Conservation (phyloP, 2,113 vertebrate species). For the Bujurquina vittata region DNA sequence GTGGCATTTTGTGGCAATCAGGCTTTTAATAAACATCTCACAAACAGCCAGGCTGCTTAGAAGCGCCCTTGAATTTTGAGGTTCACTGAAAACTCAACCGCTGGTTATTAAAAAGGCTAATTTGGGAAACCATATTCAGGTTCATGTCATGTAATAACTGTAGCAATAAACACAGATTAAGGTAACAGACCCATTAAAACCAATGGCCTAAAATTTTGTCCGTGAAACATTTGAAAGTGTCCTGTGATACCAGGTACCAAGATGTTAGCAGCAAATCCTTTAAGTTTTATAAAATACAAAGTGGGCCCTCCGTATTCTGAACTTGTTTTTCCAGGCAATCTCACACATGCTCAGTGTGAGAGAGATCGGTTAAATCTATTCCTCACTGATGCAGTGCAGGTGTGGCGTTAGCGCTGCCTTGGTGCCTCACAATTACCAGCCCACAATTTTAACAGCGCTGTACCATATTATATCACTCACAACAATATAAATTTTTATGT, state of each 20-base stretch:
- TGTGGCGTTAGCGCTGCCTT: too few relatives aligned
- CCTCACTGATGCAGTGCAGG: neutral
- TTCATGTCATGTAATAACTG: conserved; percentile 10
- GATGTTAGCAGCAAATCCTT: neutral
- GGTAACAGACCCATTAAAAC: neutral
- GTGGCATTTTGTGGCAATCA: conserved; percentile 15
- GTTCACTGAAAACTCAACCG: conserved; percentile 12
- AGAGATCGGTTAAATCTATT: neutral
- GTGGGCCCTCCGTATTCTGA: too few relatives aligned
- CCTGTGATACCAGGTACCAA: neutral
- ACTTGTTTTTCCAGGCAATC: neutral
- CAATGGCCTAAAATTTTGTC: too few relatives aligned
- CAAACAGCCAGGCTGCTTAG: neutral
- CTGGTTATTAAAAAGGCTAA: conserved; percentile 5
- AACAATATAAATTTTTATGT: too few relatives aligned
- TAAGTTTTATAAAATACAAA: too few relatives aligned
- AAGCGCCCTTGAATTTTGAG: conserved; percentile 6
- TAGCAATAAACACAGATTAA: neutral
- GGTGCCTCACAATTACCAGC: too few relatives aligned
- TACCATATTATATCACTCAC: too few relatives aligned
- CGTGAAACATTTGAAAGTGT: neutral
- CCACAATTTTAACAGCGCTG: too few relatives aligned
- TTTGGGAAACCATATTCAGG: neutral
- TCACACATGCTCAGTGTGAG: neutral
- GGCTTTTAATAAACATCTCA: conserved; percentile 32